A percentile compares a stretch with the other conserved stretches of the same genome.
These are phyloP conservation scores for Zoanthus sociatus DNA, from an alignment of 92 coral and sea anemone species.

Conservation along the genomic window DNA sequence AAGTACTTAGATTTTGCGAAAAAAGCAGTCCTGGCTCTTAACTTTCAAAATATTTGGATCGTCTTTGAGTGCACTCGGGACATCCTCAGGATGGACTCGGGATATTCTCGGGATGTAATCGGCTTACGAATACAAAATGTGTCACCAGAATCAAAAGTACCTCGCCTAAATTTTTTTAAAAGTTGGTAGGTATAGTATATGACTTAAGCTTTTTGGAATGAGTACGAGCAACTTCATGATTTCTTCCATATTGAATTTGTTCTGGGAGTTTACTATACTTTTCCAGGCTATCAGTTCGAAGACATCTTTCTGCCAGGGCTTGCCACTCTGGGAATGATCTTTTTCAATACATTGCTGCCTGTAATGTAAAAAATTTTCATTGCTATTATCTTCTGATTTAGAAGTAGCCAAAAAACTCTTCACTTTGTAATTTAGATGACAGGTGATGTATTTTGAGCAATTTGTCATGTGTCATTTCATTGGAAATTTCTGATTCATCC, in stretches of 20 bases:
- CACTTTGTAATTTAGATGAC: neutral
- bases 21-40: no score
- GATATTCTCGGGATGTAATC: no score
- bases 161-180: no score
- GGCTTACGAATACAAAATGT: no score
- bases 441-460: neutral
- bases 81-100: no score
- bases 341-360: constrained; percentile 2
- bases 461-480: no score
- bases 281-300: neutral
- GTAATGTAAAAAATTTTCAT: neutral
- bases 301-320: neutral
- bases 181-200: no score
- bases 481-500: neutral
- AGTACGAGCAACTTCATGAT: constrained; percentile 10
- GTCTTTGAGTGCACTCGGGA: no score
- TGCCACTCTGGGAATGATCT: neutral
- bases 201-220: neutral
- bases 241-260: neutral
- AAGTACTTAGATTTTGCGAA: no score
- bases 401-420: neutral
- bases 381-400: neutral
- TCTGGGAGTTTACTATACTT: neutral
- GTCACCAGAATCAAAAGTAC: no score
- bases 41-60: no score